A percentile compares a stretch with the other conserved stretches of the same genome.
Evolutionary conservation across 2,888 invertebrate genomes (phyloP).

Genomic region (Molorchus minor): DNA sequence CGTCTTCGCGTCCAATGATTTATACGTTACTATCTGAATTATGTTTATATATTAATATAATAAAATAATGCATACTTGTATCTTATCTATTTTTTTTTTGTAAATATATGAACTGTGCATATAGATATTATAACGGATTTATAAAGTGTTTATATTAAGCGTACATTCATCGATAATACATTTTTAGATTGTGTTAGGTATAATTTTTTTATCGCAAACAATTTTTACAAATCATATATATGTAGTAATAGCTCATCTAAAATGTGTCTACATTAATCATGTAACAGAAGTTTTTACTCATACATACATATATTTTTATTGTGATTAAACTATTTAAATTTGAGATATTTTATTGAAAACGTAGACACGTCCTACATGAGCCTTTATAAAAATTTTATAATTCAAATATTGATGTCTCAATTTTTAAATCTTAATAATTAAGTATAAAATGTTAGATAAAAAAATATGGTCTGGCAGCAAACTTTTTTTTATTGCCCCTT

Average conservation of each 20-base stretch:
- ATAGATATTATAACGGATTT: conserved; percentile 62
- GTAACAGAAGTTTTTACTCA: conserved; percentile 31
- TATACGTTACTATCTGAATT: conserved; percentile 58
- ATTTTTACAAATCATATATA: conserved; percentile 54
- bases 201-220: conserved; percentile 50
- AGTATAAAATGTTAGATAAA: conserved; percentile 50
- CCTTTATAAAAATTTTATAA: conserved; percentile 50
- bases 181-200: conserved; percentile 58
- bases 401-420: conserved; percentile 56
- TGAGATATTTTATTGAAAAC: conserved; percentile 42
- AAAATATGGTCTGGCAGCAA: conserved; percentile 47
- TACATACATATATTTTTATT: conserved; percentile 45
- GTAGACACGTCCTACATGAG: conserved; percentile 47
- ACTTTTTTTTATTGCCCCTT: conserved; percentile 43
- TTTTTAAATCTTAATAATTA: conserved; percentile 50
- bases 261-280: conserved; percentile 45
- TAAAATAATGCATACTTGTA: conserved; percentile 56
- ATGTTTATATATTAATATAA: conserved; percentile 51
- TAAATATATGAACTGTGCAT: conserved; percentile 64
- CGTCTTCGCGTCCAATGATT: conserved; percentile 62
- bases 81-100: conserved; percentile 60
- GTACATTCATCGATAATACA: conserved; percentile 55
- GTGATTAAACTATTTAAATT: conserved; percentile 40
- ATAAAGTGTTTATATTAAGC: conserved; percentile 61
- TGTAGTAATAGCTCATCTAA: conserved; percentile 50